Evolutionary conservation across 2,888 invertebrate species (phyloP).

Genomic region (Rhagonycha lutea): DNA sequence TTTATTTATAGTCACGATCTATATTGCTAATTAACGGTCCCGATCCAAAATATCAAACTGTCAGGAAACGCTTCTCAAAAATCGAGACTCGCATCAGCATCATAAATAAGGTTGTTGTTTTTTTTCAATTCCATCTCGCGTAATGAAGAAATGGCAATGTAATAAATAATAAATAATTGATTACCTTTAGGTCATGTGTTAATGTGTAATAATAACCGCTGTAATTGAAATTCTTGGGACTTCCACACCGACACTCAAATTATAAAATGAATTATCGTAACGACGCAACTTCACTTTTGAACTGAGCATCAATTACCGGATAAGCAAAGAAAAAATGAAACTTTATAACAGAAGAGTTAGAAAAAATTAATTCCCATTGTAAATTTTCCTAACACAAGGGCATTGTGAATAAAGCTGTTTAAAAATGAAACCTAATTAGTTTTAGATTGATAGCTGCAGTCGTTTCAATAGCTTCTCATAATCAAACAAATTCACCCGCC

Average conservation of each 20-base stretch:
- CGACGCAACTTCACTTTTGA: background rate
- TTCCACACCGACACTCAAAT: background rate
- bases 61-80: slow-evolving; percentile 40
- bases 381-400: slow-evolving; percentile 25
- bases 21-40: slow-evolving; percentile 56
- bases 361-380: slow-evolving; percentile 35
- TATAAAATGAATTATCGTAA: background rate
- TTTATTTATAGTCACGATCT: slow-evolving; percentile 57
- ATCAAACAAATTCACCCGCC: slow-evolving; percentile 37
- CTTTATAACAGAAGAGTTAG: background rate
- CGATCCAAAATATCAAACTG: slow-evolving; percentile 52
- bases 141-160: background rate
- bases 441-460: slow-evolving; percentile 36
- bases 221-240: background rate
- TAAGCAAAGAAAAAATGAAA: background rate
- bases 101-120: background rate
- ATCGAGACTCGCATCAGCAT: slow-evolving; percentile 7
- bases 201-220: background rate
- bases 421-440: slow-evolving; percentile 38
- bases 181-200: background rate
- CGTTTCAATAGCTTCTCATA: slow-evolving; percentile 31
- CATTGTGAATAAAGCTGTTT: slow-evolving; percentile 33
- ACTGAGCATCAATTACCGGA: background rate
- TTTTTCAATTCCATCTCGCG: background rate
- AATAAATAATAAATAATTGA: background rate